Conservation (phyloP, 1,140 invertebrate species). For the Pseudoatta argentina region DNA sequence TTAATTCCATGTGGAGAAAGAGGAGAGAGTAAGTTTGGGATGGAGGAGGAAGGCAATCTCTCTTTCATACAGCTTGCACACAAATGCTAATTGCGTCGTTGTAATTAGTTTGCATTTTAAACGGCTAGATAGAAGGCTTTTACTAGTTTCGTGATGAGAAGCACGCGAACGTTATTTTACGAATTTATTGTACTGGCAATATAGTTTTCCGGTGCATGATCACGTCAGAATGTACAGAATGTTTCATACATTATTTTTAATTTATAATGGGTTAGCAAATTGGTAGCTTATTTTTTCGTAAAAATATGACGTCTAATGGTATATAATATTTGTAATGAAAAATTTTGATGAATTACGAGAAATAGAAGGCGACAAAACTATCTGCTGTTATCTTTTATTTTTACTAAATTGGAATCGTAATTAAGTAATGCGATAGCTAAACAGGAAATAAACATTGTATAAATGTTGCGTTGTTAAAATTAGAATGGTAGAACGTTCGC, state of each 20-base stretch:
- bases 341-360: background rate
- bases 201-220: background rate
- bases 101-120: conserved; percentile 56
- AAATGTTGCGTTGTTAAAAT: conserved; percentile 4
- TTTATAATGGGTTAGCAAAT: background rate
- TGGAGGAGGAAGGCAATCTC: background rate
- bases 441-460: background rate
- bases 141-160: conserved; percentile 8
- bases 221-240: background rate
- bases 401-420: background rate
- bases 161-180: background rate
- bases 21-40: background rate
- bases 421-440: background rate
- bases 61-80: conserved; percentile 27
- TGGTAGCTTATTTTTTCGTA: background rate
- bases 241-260: background rate
- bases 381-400: background rate
- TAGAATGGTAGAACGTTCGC: background rate
- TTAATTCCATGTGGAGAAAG: conserved; percentile 32
- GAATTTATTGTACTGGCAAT: background rate
- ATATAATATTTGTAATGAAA: background rate
- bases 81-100: conserved; percentile 45
- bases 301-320: background rate
- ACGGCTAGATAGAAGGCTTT: conserved; percentile 8
- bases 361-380: background rate